These are phyloP conservation scores for Crotalus helleri DNA, from an alignment of 2,113 vertebrate species.

Conservation along the genomic window DNA sequence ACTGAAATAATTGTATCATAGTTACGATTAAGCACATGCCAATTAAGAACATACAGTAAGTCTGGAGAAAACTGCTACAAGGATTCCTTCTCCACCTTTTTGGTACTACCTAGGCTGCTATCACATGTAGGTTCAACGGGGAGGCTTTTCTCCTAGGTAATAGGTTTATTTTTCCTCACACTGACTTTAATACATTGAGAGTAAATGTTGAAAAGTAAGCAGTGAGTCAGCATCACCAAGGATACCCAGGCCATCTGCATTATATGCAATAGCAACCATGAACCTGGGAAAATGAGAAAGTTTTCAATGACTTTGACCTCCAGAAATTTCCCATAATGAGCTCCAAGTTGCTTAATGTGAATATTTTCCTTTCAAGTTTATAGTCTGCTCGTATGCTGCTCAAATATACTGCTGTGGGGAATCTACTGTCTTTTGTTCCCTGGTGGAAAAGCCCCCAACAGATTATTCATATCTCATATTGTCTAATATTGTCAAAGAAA, in stretches of 20 bases:
- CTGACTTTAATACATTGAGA: background rate
- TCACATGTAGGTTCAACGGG: fast-evolving
- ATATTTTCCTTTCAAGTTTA: background rate
- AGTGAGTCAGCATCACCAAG: background rate
- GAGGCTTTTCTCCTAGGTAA: background rate
- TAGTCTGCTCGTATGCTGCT: fast-evolving
- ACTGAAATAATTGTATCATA: background rate
- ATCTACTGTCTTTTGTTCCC: background rate
- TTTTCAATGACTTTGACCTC: background rate
- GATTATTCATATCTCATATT: fast-evolving
- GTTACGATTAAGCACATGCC: background rate
- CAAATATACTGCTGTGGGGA: background rate
- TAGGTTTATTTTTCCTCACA: background rate
- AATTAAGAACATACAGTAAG: background rate
- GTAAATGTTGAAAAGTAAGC: background rate
- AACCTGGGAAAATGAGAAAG: background rate
- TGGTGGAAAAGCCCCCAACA: background rate
- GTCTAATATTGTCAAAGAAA: background rate
- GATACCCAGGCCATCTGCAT: background rate
- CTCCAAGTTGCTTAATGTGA: background rate
- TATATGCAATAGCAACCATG: background rate
- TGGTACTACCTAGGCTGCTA: fast-evolving
- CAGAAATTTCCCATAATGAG: background rate
- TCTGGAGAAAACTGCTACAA: fast-evolving
- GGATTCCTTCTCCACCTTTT: background rate